phyloP scores from a whole-genome alignment of 2,888 invertebrate species.

The Diadegma fenestrale region DNA sequence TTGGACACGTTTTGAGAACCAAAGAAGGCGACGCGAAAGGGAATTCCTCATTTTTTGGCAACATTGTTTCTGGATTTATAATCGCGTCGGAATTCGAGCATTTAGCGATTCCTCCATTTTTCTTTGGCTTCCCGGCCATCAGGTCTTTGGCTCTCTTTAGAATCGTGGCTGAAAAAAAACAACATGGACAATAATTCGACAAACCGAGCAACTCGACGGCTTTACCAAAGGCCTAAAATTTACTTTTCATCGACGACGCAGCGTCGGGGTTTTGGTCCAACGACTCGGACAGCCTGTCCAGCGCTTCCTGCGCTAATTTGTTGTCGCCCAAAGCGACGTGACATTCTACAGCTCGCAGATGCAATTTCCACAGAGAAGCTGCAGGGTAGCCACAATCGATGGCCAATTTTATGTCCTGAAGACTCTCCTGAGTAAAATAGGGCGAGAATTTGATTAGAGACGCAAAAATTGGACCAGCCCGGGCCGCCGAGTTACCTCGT shows the following conservation, averaged over 20 bases:
- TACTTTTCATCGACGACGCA: conserved; percentile 73
- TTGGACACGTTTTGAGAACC: conserved; percentile 86
- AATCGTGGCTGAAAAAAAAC: conserved; percentile 42
- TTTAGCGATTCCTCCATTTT: conserved; percentile 12
- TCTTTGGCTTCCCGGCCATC: conserved; percentile 22
- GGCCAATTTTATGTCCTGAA: conserved; percentile 88
- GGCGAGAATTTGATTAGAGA: background rate
- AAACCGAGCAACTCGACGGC: too few species aligned
- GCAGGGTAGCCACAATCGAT: conserved; percentile 88
- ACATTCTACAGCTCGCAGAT: conserved; percentile 89
- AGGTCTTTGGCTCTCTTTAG: conserved; percentile 30
- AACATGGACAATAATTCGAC: background rate
- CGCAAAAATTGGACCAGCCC: background rate
- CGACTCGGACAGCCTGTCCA: conserved; percentile 69
- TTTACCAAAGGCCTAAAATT: conserved; percentile 8
- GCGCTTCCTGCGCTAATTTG: conserved; percentile 81
- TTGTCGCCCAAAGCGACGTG: conserved; percentile 86
- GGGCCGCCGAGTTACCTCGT: conserved; percentile 85
- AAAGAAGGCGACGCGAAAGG: conserved; percentile 86
- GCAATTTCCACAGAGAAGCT: conserved; percentile 88
- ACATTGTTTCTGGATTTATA: conserved; percentile 84
- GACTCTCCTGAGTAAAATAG: conserved; percentile 86
- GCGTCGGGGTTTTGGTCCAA: conserved; percentile 69
- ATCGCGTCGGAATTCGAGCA: background rate
- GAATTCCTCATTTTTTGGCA: conserved; percentile 86